phyloP scores from a whole-genome alignment of 2,113 vertebrate species.

The Nothobranchius kuhntae region DNA sequence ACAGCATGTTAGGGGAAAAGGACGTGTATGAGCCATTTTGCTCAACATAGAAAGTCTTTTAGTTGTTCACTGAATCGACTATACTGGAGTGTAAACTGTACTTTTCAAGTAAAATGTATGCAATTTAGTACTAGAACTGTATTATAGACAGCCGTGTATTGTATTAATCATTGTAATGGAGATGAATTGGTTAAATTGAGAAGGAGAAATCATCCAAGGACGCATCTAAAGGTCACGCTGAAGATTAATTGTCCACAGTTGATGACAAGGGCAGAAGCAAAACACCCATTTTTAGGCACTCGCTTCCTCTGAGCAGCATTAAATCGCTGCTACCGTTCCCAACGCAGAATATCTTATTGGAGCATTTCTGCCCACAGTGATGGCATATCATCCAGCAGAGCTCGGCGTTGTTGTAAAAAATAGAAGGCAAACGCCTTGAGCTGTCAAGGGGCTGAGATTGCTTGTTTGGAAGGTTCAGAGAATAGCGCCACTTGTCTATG shows the following conservation, averaged over 20 bases:
- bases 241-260: not conserved
- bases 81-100: no score
- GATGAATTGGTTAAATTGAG: not conserved
- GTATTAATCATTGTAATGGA: not conserved
- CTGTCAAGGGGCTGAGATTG: conserved; percentile 23
- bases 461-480: conserved; percentile 4
- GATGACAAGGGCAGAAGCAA: not conserved
- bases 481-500: conserved; percentile 15
- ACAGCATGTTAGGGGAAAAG: conserved; percentile 37
- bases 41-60: not conserved
- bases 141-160: not conserved
- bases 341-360: not conserved
- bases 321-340: not conserved
- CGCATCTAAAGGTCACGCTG: not conserved
- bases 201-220: not conserved
- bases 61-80: no score
- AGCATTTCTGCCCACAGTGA: not conserved
- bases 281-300: not conserved
- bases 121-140: not conserved
- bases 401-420: not conserved
- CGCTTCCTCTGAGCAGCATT: not conserved
- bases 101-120: no score
- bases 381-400: not conserved
- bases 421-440: conserved; percentile 24
- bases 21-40: not conserved